Evolutionary conservation across 2,113 vertebrate genomes (phyloP).

Genomic region (Drymodes brunneopygia): DNA sequence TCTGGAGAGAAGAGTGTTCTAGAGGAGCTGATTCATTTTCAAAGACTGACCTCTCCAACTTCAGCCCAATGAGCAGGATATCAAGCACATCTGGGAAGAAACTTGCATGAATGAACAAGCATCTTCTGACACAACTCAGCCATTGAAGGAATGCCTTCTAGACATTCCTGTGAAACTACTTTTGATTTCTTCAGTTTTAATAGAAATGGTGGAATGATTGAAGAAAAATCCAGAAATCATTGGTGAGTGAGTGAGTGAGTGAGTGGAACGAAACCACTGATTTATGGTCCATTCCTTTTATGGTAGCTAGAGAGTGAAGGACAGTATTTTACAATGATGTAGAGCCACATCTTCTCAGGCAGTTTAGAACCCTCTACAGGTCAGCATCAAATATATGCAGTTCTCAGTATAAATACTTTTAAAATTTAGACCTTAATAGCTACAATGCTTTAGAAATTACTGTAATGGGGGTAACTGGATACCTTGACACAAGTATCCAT

Average conservation of each 20-base stretch:
- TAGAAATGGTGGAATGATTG: neutral
- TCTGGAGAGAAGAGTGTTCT: neutral
- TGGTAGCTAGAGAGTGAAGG: neutral
- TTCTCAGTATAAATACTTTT: neutral
- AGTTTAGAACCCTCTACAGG: neutral
- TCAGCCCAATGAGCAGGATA: neutral
- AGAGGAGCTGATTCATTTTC: neutral
- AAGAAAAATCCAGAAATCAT: neutral
- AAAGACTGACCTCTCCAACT: neutral
- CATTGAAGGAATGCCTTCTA: neutral
- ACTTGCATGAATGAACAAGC: neutral
- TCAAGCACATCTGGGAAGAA: neutral
- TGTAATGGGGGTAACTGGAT: neutral
- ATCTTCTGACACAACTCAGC: neutral
- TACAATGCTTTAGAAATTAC: fast-evolving
- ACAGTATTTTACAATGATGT: neutral
- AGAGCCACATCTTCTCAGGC: fast-evolving
- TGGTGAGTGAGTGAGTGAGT: neutral
- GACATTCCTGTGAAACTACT: neutral
- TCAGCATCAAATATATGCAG: neutral
- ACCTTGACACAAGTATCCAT: neutral
- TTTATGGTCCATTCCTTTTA: neutral
- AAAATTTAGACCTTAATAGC: neutral
- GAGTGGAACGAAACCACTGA: neutral
- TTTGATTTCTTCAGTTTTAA: neutral